Percentiles rank a stretch among this genome's conserved stretches.
These are phyloP conservation scores for Chaetophractus vellerosus DNA, from an alignment of 2,797 vertebrate genomes.

Conservation along the genomic window DNA sequence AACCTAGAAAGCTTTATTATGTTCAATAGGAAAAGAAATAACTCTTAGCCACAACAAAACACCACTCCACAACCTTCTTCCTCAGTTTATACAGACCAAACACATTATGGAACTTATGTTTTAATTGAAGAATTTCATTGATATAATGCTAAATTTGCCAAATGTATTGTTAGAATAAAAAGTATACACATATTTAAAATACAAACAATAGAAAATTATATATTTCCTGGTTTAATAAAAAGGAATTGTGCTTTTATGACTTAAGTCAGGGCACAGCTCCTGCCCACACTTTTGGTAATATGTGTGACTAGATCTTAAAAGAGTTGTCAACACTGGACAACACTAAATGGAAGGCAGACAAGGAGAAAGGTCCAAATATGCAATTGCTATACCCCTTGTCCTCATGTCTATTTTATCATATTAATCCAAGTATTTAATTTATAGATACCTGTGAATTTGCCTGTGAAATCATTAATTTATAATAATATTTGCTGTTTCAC, in stretches of 20 bases:
- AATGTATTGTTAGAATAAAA: constrained; percentile 31
- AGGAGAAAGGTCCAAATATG: background rate
- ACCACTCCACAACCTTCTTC: background rate
- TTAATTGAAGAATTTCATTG: background rate
- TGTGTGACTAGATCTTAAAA: background rate
- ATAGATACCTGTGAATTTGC: too few relatives aligned
- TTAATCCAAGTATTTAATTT: too few relatives aligned
- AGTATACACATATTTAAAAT: background rate
- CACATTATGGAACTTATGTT: background rate
- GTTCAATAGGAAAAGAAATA: constrained; percentile 14
- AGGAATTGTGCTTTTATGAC: background rate
- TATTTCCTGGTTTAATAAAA: background rate
- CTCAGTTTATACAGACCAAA: background rate
- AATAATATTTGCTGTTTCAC: background rate
- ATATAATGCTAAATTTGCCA: background rate
- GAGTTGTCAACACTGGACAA: background rate
- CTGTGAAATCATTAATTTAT: background rate
- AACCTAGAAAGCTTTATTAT: background rate
- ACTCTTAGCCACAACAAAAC: background rate
- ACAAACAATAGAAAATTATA: background rate
- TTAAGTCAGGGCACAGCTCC: background rate
- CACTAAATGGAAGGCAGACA: background rate
- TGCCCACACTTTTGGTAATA: background rate
- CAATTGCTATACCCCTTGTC: background rate
- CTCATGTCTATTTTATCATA: too few relatives aligned